Evolutionary conservation across 2,888 invertebrate species (phyloP), one percentile per base, ranked within the genome.

Genomic region (Pristionchus maxplancki): DNA sequence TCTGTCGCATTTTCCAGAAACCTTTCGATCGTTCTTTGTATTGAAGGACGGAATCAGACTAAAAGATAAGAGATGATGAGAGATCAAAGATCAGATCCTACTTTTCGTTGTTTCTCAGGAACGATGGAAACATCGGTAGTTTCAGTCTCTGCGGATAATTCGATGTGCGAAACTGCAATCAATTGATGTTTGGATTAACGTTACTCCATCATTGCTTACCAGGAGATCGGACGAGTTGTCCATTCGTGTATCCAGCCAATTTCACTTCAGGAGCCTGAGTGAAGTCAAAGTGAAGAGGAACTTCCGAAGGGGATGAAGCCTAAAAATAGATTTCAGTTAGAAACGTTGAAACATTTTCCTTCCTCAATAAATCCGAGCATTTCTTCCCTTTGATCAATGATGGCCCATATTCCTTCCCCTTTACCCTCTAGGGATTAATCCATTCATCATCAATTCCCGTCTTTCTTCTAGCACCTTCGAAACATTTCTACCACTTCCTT

Each of bases 31-130:
- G 13, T 28, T 78, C 44, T n/a, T 78, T 78, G 78, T 78, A 78
- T 28, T 78, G 78, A 28, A 78, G 78, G 48, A 78, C 78, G n/a
- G 78, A 78, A 44, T 78, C 78, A 15, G 78, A 78, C 78, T 78
- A 11, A 74, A 71, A 20, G n/a, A 15, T 15, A 37, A 28, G 20
- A 81, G 44, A 81, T 81, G 48, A 48, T 13, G 13, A 81, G 37
- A 74, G 40, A 74, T 74, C 34, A 74, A 74, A 40, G 24, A 40
- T 24, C n/a, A 48, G 4, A 1, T 24, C 44, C 44, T 28, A 48
- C 78, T 48, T 78, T 78, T 28, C n/a, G 44, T 48, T 78, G 78
- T 48, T 78, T 78, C 44, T 44, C 78, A 40, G 37, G 24, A 37
- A 74, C 6, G 24, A 74, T 74, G 44, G 48, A 78, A n/a, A 15